Percentiles rank a stretch among this genome's conserved stretches.
Evolutionary conservation across 1,140 invertebrate species (phyloP).

Genomic region (Heliconius melpomene): DNA sequence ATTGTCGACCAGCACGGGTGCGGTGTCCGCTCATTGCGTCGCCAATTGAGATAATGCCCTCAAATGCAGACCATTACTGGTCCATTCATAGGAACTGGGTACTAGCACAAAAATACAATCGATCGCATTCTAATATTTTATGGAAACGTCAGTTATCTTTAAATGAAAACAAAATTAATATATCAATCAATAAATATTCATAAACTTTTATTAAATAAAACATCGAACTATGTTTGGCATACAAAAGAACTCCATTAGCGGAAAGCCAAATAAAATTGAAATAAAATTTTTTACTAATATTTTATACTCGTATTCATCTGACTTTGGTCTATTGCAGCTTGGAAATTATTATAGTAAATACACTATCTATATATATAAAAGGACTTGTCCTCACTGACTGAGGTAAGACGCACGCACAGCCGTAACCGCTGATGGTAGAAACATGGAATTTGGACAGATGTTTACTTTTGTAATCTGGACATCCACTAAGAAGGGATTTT

Average conservation of each 20-base stretch:
- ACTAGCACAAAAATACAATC: conserved; percentile 26
- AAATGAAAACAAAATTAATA: background rate
- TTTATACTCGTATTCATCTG: too few relatives aligned
- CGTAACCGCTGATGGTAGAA: too few relatives aligned
- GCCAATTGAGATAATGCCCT: conserved; percentile 78
- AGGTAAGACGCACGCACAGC: too few relatives aligned
- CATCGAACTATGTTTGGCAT: background rate
- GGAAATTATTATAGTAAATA: background rate
- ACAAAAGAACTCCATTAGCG: background rate
- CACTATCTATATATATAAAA: too few relatives aligned
- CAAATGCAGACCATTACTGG: conserved; percentile 78
- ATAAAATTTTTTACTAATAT: too few relatives aligned
- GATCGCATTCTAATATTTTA: background rate
- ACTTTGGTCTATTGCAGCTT: background rate
- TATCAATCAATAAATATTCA: background rate
- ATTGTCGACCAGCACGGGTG: conserved; percentile 61
- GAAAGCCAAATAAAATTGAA: background rate
- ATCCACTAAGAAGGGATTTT: too few relatives aligned
- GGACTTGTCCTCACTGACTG: too few relatives aligned
- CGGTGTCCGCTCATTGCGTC: conserved; percentile 74
- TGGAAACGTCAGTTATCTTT: background rate
- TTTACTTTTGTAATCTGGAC: too few relatives aligned
- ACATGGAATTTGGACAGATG: too few relatives aligned
- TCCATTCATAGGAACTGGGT: conserved; percentile 74
- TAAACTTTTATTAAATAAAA: conserved; percentile 4